Conservation (phyloP, 2,113 vertebrate species). For the Dicrurus megarhynchus region DNA sequence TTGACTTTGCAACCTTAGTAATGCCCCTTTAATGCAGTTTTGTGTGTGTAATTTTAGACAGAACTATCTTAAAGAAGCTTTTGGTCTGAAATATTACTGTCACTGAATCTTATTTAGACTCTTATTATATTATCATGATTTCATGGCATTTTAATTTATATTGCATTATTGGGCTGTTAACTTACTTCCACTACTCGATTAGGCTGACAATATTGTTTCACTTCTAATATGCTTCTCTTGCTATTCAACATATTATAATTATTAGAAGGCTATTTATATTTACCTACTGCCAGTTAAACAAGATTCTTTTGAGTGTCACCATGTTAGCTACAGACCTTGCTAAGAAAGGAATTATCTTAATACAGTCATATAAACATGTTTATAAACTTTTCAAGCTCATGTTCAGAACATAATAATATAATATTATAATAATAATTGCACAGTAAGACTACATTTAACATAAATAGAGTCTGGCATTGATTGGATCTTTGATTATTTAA, state of each 20-base stretch:
- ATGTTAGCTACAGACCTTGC: neutral
- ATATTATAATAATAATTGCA: neutral
- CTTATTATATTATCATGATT: slow-evolving; percentile 60
- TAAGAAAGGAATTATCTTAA: neutral
- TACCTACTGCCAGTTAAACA: slow-evolving; percentile 24
- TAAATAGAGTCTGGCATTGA: neutral
- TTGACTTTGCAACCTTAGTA: slow-evolving; percentile 54
- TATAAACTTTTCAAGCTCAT: neutral
- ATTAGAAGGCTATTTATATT: slow-evolving; percentile 57
- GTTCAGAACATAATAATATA: neutral
- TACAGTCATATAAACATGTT: neutral
- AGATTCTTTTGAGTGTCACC: neutral
- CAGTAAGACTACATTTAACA: neutral
- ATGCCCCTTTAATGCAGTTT: slow-evolving; percentile 29
- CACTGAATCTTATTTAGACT: slow-evolving; percentile 56
- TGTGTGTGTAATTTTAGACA: neutral
- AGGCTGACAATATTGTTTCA: slow-evolving; percentile 58
- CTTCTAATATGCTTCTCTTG: slow-evolving; percentile 35
- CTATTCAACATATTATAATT: slow-evolving; percentile 44
- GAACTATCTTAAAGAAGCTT: slow-evolving; percentile 45
- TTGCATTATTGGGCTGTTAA: slow-evolving; percentile 62
- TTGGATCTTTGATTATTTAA: slow-evolving; percentile 2
- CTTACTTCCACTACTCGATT: slow-evolving; percentile 62
- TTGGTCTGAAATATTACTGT: slow-evolving; percentile 42
- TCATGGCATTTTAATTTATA: slow-evolving; percentile 70